A percentile compares a stretch with the other conserved stretches of the same genome.
Evolutionary conservation across 2,797 vertebrate species (phyloP).

Genomic region (Smutsia temminckii): DNA sequence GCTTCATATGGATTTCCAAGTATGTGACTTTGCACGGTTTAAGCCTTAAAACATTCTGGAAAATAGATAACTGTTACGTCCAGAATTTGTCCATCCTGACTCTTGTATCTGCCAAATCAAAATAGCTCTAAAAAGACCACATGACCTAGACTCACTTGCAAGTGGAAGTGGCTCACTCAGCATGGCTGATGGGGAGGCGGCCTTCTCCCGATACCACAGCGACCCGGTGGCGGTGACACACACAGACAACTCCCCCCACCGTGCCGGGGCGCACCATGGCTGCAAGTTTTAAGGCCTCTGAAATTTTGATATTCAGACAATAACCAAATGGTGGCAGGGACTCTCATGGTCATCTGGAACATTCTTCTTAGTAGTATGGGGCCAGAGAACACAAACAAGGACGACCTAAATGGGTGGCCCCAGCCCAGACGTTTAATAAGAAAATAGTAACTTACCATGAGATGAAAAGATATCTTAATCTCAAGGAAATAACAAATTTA

Average conservation of each 20-base stretch:
- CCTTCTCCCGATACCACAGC: too few species aligned
- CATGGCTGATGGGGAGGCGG: not conserved
- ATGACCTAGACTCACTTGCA: not conserved
- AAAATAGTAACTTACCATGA: not conserved
- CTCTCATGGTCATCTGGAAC: not conserved
- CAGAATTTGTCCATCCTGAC: not conserved
- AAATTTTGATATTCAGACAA: not conserved
- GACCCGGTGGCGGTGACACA: too few species aligned
- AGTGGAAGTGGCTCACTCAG: not conserved
- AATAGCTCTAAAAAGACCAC: not conserved
- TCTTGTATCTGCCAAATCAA: not conserved
- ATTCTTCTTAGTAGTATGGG: not conserved
- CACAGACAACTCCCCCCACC: too few species aligned
- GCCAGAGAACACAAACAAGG: not conserved
- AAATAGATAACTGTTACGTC: not conserved
- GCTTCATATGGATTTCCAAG: not conserved
- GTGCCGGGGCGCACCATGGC: too few species aligned
- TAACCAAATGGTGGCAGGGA: not conserved
- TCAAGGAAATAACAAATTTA: not conserved
- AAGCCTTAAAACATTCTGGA: not conserved
- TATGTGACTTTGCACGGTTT: not conserved
- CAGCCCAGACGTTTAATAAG: not conserved
- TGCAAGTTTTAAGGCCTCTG: not conserved
- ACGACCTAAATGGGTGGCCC: not conserved
- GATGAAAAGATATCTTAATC: not conserved